Evolutionary conservation across 2,797 vertebrate species (phyloP).

Genomic region (Chiroxiphia lanceolata): DNA sequence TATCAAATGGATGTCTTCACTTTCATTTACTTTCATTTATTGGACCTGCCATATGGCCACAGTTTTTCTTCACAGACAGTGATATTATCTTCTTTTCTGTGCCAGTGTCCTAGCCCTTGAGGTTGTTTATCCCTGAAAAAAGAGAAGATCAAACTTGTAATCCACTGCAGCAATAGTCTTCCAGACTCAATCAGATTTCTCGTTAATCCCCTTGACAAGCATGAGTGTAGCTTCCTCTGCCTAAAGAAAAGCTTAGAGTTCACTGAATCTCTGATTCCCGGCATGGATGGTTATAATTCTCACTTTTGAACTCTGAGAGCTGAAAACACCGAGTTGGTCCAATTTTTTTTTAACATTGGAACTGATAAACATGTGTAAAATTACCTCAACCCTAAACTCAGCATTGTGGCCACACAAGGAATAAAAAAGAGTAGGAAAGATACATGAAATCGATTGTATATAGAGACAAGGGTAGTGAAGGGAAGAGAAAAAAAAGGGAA

Average conservation of each 20-base stretch:
- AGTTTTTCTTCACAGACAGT: slow-evolving; percentile 22
- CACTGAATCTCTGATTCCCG: background rate
- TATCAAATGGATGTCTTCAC: background rate
- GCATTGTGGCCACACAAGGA: background rate
- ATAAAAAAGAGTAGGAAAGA: background rate
- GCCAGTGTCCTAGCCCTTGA: slow-evolving; percentile 56
- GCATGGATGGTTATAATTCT: slow-evolving; percentile 34
- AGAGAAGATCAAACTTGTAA: slow-evolving; percentile 65
- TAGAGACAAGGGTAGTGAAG: background rate
- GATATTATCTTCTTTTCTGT: slow-evolving; percentile 49
- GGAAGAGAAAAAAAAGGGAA: background rate
- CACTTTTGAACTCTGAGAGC: slow-evolving; percentile 12
- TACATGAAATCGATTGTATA: background rate
- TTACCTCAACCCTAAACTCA: background rate
- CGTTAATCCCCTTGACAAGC: slow-evolving; percentile 62
- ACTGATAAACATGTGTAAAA: slow-evolving; percentile 17
- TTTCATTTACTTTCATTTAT: slow-evolving; percentile 42
- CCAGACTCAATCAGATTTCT: slow-evolving; percentile 65
- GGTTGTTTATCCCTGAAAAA: slow-evolving; percentile 61
- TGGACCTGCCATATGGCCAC: slow-evolving; percentile 14
- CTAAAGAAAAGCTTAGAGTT: slow-evolving; percentile 49
- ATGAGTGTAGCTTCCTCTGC: slow-evolving; percentile 47
- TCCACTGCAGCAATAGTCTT: slow-evolving; percentile 66
- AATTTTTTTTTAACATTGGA: background rate
- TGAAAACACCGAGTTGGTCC: slow-evolving; percentile 2